Evolutionary conservation across 2,797 vertebrate genomes (phyloP), one percentile per base, ranked within the genome.

Genomic region (Prionace glauca): DNA sequence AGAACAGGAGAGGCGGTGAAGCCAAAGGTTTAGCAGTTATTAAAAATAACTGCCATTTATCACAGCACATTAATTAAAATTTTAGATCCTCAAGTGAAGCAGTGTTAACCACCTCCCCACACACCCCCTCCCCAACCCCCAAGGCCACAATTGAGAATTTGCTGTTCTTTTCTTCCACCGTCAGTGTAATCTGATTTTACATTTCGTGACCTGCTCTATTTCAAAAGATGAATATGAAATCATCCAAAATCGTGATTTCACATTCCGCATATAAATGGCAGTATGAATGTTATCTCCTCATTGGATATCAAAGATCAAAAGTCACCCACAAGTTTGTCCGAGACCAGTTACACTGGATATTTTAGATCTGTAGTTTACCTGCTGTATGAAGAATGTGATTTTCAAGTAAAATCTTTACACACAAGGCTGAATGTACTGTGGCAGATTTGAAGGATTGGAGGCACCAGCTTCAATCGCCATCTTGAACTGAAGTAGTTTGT

Each of bases 21-120:
- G 71, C 71, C 71, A 95, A 95, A 95, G 20, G 41, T 95, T 60
- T 77, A 95, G 41, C 77, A 95, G 71, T 74, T 95, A 94, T 95
- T 77, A 95, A 56, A n/a, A 94, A 94, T 74, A n/a, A 77, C 77
- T 74, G 56, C 45, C 50, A 95, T 95, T 95, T 77, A n/a, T 74
- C 26, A 56, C 93, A 94, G 36, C 72, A 5, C 22, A 94, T 69
- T n/a, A 36, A 69, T 45, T 71, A 26, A 45, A 71, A 71, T 22
- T 94, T 94, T 91, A n/a, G 14, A 36, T 65, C 22, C 62, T 92
- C n/a, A 36, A 69, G 2, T 92, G 90, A 92, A 32, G 26, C 69
- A 32, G 0, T 8, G 11, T 77, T 77, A n/a, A 32, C 2, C 67
- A 18, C 18, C 18, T 3, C 67, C 67, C 67, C 2, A 16, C 67